phyloP scores from a whole-genome alignment of 2,113 vertebrate species.

The Percopsis transmontana region DNA sequence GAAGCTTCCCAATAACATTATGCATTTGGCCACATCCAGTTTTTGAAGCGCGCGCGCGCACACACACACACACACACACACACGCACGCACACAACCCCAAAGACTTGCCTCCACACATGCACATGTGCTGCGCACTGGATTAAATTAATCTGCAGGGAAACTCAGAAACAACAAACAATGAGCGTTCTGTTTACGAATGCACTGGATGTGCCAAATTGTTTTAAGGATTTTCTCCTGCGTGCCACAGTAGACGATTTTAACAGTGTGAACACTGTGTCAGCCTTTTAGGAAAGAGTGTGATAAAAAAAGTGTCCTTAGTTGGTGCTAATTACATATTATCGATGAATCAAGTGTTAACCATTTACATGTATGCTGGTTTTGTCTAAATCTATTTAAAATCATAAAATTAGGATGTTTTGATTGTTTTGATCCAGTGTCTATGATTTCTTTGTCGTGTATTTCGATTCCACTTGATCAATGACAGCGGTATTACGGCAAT shows the following conservation, averaged over 20 bases:
- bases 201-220: slow-evolving; percentile 73
- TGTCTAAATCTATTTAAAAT: background rate
- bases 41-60: slow-evolving; percentile 17
- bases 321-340: slow-evolving; percentile 26
- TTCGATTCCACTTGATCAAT: slow-evolving; percentile 3
- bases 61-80: slow-evolving; percentile 9
- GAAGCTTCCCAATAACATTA: slow-evolving; percentile 47
- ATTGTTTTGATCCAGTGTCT: slow-evolving; percentile 12
- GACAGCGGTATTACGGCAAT: background rate
- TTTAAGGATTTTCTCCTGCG: slow-evolving; percentile 72
- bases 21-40: slow-evolving; percentile 38
- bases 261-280: slow-evolving; percentile 51
- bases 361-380: background rate
- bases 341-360: slow-evolving; percentile 5
- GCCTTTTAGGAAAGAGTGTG: slow-evolving; percentile 47
- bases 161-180: slow-evolving; percentile 79
- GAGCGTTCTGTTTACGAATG: slow-evolving; percentile 69
- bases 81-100: slow-evolving; percentile 3
- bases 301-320: slow-evolving; percentile 34
- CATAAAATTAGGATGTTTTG: slow-evolving; percentile 21
- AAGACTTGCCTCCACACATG: slow-evolving; percentile 12
- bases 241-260: slow-evolving; percentile 38
- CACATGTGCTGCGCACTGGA: slow-evolving; percentile 40
- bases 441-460: slow-evolving; percentile 15
- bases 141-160: slow-evolving; percentile 71